phyloP scores from a whole-genome alignment of 1,140 invertebrate species.

The Colletes gigas region DNA sequence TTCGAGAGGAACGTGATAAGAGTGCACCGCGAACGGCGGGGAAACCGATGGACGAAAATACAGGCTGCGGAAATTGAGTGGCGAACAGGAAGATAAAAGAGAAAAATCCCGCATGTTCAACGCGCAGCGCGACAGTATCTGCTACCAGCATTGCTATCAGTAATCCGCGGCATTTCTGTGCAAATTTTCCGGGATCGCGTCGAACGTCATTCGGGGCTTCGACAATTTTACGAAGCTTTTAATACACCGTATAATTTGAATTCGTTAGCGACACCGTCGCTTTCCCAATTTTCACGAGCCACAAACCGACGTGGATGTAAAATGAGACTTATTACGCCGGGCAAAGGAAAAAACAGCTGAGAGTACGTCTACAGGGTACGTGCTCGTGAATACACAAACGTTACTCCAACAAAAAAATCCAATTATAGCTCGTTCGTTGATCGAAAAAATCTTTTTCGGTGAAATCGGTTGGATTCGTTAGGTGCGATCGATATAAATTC shows the following conservation, averaged over 20 bases:
- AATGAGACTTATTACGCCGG: too few species aligned
- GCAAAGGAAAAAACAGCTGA: too few species aligned
- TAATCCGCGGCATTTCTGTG: not conserved
- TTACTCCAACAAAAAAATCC: not conserved
- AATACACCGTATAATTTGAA: not conserved
- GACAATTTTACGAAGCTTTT: not conserved
- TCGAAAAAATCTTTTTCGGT: too few species aligned
- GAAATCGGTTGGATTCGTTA: too few species aligned
- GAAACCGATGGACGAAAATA: constrained; percentile 20
- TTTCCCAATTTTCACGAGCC: too few species aligned
- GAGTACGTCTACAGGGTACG: too few species aligned
- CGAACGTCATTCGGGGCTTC: too few species aligned
- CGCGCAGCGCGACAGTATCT: not conserved
- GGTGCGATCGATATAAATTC: too few species aligned
- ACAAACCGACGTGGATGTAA: too few species aligned
- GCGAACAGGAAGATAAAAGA: constrained; percentile 9
- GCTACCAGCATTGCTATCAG: not conserved
- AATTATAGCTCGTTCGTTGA: too few species aligned
- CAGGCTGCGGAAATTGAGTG: constrained; percentile 14
- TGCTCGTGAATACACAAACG: not conserved
- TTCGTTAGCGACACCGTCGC: not conserved
- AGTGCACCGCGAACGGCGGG: not conserved
- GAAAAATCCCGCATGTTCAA: not conserved
- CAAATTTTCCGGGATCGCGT: not conserved
- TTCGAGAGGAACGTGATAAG: constrained; percentile 25